Evolutionary conservation across 2,113 vertebrate species (phyloP), one percentile per base, ranked within the genome.

Genomic region (Naja naja): DNA sequence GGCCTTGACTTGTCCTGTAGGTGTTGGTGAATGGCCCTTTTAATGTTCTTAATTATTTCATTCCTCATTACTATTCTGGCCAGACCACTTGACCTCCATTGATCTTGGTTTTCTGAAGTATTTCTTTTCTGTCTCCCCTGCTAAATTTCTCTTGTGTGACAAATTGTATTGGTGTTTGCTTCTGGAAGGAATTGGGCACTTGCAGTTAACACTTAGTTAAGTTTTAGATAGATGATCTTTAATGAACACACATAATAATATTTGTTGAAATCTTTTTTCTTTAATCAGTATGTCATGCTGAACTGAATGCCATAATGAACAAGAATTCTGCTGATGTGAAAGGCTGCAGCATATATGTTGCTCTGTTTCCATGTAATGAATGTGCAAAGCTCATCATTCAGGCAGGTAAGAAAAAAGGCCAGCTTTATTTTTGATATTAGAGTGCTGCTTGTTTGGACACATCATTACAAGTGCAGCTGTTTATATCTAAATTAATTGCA

Each of bases 361-460:
- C 99, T 94, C 97, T 99, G 97, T 99, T 99, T 97, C 99, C 99
- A 0, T 99, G 99, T 96, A 99, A 99, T 53, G 99, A 99, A 96
- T 99, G 99, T 88, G 98, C 99, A n/a, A 99, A 99, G 95, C 98
- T 99, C 94, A 99, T 99, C 98, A 99, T 99, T 97, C 99, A 99
- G 96, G 98, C 99, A 97, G 99, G 99, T 98, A 95, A 97, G 98
- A 91, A 95, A 94, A 92, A 58, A 55, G 90, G 93, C 94, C 94
- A 96, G 91, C 91, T 92, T 94, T 90, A 39, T 92, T 95, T 95
- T 97, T 93, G 49, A 94, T 27, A 94, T 94, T 95, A 93, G 96
- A 88, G 81, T 25, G 60, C 95, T 94, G 93, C 91, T 90, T 94
- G 89, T 94, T 95, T 27, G 95, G 92, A 92, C 91, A 90, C 94